These are phyloP conservation scores for Camponotus fellah DNA, from an alignment of 2,888 invertebrate genomes.

Conservation along the genomic window DNA sequence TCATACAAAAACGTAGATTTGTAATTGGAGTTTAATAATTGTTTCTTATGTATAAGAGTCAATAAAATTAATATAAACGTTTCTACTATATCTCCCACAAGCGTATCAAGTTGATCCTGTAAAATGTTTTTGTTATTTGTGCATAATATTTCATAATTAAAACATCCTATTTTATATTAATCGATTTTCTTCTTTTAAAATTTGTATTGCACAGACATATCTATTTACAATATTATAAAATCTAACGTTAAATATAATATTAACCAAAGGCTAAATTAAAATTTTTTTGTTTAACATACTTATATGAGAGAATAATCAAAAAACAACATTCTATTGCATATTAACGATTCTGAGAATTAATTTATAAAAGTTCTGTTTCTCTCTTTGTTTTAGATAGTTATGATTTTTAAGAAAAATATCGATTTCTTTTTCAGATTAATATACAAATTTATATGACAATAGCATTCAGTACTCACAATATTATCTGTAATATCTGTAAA, in stretches of 20 bases:
- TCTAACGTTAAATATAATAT: background rate
- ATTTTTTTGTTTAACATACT: background rate
- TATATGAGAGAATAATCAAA: background rate
- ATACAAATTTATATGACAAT: background rate
- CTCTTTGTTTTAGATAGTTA: background rate
- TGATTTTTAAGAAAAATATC: background rate
- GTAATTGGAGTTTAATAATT: slow-evolving; percentile 70
- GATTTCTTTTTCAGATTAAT: too few species aligned
- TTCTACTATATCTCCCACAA: slow-evolving; percentile 87
- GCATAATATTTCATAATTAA: too few species aligned
- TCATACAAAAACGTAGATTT: slow-evolving; percentile 79
- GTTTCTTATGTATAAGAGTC: slow-evolving; percentile 85
- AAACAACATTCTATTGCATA: background rate
- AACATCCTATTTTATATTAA: background rate
- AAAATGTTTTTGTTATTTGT: slow-evolving; percentile 32
- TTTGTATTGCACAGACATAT: background rate
- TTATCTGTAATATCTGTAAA: slow-evolving; percentile 85
- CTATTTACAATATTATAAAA: background rate
- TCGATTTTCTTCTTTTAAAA: background rate
- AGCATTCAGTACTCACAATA: slow-evolving; percentile 72
- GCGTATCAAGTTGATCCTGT: slow-evolving; percentile 81
- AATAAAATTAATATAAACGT: slow-evolving; percentile 87
- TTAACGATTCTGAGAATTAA: background rate
- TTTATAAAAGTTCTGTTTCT: background rate
- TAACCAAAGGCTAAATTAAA: background rate